Percentiles rank a stretch among this genome's conserved stretches.
Evolutionary conservation across 2,113 vertebrate genomes (phyloP).

Genomic region (Bombycilla garrulus): DNA sequence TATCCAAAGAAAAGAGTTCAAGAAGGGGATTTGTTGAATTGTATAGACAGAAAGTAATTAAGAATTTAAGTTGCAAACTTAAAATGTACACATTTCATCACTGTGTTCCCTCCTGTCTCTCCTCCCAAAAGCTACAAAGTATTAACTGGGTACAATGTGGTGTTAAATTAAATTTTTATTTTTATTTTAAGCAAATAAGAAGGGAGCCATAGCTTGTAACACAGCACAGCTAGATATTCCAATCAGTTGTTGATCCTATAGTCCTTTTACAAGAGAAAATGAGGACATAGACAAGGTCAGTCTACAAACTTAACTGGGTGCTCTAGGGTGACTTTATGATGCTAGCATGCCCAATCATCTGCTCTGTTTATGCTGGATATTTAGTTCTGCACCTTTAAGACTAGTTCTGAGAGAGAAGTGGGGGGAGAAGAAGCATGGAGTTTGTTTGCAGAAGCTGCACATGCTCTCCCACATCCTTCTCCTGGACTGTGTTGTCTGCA

Average conservation of each 20-base stretch:
- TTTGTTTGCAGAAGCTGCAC: not conserved
- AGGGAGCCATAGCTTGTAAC: not conserved
- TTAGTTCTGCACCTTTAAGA: not conserved
- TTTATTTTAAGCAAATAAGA: not conserved
- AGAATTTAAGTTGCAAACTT: not conserved
- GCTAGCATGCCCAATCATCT: not conserved
- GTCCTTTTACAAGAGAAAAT: not conserved
- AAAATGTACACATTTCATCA: not conserved
- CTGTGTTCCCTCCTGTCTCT: not conserved
- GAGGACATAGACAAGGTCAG: not conserved
- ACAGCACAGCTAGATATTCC: not conserved
- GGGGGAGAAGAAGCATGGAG: accelerated
- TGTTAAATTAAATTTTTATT: not conserved
- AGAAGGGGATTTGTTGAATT: not conserved
- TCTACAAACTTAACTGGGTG: not conserved
- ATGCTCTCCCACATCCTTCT: too few species aligned
- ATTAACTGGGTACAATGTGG: not conserved
- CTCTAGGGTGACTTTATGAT: not conserved
- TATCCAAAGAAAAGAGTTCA: not conserved
- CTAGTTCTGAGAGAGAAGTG: not conserved
- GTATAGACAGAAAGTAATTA: not conserved
- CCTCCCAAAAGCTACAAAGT: not conserved
- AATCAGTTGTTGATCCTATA: not conserved
- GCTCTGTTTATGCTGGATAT: not conserved
- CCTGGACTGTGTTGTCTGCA: not conserved